Evolutionary conservation across 2,797 vertebrate genomes (phyloP).

Genomic region (Silurus lanzhouensis): DNA sequence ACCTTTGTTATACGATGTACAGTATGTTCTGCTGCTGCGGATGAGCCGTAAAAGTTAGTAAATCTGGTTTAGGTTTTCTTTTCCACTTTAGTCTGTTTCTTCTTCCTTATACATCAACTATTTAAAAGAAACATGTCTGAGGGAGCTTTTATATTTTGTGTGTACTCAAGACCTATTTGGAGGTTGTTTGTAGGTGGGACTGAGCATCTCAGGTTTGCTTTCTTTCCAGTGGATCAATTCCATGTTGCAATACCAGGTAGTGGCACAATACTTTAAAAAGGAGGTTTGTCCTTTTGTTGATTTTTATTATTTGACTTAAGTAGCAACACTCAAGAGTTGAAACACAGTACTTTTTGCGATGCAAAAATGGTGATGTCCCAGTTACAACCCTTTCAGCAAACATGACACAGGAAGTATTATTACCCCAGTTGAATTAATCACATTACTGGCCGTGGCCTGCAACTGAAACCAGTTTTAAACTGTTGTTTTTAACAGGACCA

Average conservation of each 20-base stretch:
- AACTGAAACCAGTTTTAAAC: neutral
- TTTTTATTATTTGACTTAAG: neutral
- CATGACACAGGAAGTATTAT: neutral
- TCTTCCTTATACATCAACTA: neutral
- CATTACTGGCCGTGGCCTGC: neutral
- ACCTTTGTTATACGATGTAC: neutral
- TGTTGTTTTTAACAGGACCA: neutral
- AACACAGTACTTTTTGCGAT: neutral
- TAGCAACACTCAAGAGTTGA: neutral
- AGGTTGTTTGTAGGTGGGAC: neutral
- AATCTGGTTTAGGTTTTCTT: neutral
- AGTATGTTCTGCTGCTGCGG: neutral
- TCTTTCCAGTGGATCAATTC: neutral
- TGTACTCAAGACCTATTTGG: neutral
- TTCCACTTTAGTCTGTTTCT: neutral
- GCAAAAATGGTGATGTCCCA: neutral
- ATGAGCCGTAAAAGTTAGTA: neutral
- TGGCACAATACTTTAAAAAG: neutral
- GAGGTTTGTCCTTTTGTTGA: neutral
- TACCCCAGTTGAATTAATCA: neutral
- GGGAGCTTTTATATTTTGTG: neutral
- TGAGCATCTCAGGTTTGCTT: neutral
- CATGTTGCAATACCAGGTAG: neutral
- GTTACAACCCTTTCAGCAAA: neutral
- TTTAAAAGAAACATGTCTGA: neutral